Base-by-base conservation (phyloP, 1,140 invertebrate species). In the Temnothorax nylanderi region DNA sequence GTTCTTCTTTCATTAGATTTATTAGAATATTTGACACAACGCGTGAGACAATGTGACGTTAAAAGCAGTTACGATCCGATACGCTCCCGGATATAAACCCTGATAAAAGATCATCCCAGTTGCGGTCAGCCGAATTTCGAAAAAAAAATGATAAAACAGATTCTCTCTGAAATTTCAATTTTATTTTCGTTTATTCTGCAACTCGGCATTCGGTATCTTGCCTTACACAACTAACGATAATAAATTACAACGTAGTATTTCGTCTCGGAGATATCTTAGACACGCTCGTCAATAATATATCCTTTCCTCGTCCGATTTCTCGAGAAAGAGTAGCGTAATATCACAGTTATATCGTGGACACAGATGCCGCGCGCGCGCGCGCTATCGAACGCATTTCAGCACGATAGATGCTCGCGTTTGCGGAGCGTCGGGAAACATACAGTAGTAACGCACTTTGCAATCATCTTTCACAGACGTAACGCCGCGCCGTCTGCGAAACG, bases 301-400 rank as follows among this genome's bases (percentile, higher is more conserved):
- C 62, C 41, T 75, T 76, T 74, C 65, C n/a, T 32, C 16, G 16
- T 82, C 87, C 34, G 18, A 69, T 87, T 76, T 80, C 75, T 91
- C 81, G 78, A 92, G 78, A 92, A 92, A 94, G 89, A 93, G 94
- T 93, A 92, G 92, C 93, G 92, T 92, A 95, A 94, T 95, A 95
- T 95, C 94, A 95, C 94, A 95, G 94, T 94, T 95, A 93, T 92
- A 94, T 93, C 87, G 90, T 93, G 94, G 93, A 95, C 94, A 94
- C 85, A 90, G 92, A 94, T 62, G 13, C 41, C 41, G 16, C 49
- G 32, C 7, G 26, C 26, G n/a, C 44, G 26, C 49, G 49, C 65
- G 37, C 11, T 81, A 72, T 82, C 65, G 78, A 82, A 82, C 80
- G 80, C 67, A 72, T 58, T 56, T 64, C 26, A 21, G 51, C 60